These are phyloP conservation scores for Euborellia annulipes DNA, from an alignment of 1,140 invertebrate genomes.

Conservation along the genomic window DNA sequence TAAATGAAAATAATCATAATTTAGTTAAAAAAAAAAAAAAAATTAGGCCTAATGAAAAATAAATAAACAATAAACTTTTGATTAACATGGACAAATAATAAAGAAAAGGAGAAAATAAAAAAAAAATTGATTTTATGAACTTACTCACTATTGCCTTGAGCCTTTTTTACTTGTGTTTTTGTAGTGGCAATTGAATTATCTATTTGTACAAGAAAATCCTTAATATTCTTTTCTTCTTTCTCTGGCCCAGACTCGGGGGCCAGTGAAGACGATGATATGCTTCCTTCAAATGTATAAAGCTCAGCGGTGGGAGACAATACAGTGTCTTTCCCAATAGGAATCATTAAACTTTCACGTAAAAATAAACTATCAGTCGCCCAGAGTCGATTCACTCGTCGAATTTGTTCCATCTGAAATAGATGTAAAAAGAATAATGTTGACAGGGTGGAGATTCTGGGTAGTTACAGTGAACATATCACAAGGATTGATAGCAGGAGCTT, in stretches of 20 bases:
- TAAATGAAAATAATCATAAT: too few species aligned
- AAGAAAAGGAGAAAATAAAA: too few species aligned
- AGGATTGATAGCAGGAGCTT: too few species aligned
- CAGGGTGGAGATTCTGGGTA: too few species aligned
- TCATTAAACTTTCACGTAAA: constrained; percentile 61
- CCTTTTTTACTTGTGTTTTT: constrained; percentile 67
- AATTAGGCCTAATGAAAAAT: too few species aligned
- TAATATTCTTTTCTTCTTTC: constrained; percentile 49
- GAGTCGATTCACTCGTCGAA: constrained; percentile 68
- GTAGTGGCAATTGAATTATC: constrained; percentile 72
- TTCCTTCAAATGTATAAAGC: constrained; percentile 2
- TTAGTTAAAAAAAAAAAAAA: too few species aligned
- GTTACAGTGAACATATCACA: too few species aligned
- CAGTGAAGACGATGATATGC: constrained; percentile 3
- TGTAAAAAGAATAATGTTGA: too few species aligned
- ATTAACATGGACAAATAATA: too few species aligned
- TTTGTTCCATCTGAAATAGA: constrained; percentile 70
- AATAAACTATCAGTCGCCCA: constrained; percentile 82
- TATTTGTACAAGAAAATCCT: constrained; percentile 72
- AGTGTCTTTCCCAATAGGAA: constrained; percentile 50
- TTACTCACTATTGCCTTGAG: constrained; percentile 62
- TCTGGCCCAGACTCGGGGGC: constrained; percentile 9
- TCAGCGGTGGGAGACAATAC: constrained; percentile 32
- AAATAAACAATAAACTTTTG: too few species aligned
- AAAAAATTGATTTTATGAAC: too few species aligned